Percentiles rank a stretch among this genome's conserved stretches.
Evolutionary conservation across 1,140 invertebrate species (phyloP).

Genomic region (Drosophila miranda): DNA sequence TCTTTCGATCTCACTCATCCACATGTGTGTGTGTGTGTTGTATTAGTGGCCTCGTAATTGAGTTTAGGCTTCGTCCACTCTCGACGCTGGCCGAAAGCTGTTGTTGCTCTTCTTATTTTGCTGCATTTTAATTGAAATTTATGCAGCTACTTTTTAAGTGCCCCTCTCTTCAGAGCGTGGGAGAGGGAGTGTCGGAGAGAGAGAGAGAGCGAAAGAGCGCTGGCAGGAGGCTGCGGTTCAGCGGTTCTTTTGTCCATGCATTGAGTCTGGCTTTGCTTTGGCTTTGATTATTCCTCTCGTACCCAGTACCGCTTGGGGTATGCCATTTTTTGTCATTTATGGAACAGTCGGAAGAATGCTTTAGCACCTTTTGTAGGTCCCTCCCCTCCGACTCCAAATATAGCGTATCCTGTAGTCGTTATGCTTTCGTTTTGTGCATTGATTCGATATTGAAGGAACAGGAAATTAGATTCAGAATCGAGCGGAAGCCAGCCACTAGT

Average conservation of each 20-base stretch:
- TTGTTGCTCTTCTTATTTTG: slow-evolving; percentile 52
- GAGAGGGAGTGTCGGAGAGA: background rate
- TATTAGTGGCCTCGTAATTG: slow-evolving; percentile 56
- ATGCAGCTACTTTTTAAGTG: slow-evolving; percentile 68
- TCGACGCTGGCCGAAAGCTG: slow-evolving; percentile 31
- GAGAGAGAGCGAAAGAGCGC: background rate
- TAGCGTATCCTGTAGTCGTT: too few species aligned
- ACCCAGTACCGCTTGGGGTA: too few species aligned
- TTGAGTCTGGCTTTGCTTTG: slow-evolving; percentile 39
- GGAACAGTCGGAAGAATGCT: too few species aligned
- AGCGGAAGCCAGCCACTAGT: slow-evolving; percentile 35
- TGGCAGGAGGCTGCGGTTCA: slow-evolving; percentile 55
- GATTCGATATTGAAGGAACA: slow-evolving; percentile 51
- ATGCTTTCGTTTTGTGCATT: slow-evolving; percentile 23
- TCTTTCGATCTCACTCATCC: slow-evolving; percentile 14
- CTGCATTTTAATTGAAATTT: slow-evolving; percentile 76
- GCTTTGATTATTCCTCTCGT: slow-evolving; percentile 26
- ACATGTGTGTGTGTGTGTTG: slow-evolving; percentile 1
- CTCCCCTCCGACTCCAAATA: too few species aligned
- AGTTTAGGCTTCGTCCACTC: slow-evolving; percentile 48
- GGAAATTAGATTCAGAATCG: slow-evolving; percentile 39
- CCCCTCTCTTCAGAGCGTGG: background rate
- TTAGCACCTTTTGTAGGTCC: too few species aligned
- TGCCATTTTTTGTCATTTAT: too few species aligned
- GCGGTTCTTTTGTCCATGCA: slow-evolving; percentile 61